These are phyloP conservation scores for Amiota mariae DNA, from an alignment of 2,888 invertebrate genomes.

Conservation along the genomic window DNA sequence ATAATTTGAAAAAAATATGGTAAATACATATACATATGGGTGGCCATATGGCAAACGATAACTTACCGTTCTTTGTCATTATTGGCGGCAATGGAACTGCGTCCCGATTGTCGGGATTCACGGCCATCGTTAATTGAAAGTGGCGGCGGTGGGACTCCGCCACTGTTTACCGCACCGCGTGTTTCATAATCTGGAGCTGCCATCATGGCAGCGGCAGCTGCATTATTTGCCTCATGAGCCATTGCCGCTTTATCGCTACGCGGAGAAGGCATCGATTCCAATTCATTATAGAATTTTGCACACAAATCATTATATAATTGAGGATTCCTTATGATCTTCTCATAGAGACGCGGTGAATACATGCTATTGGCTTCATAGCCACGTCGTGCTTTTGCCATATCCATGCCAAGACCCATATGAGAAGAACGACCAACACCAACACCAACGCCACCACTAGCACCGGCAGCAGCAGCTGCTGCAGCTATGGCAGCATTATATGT, in stretches of 20 bases:
- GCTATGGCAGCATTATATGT: constrained; percentile 56
- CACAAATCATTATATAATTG: constrained; percentile 21
- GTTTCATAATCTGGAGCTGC: not conserved
- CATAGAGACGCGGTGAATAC: constrained; percentile 54
- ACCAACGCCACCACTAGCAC: constrained; percentile 27
- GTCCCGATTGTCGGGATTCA: constrained; percentile 87
- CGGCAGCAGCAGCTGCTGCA: constrained; percentile 44
- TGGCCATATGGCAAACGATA: constrained; percentile 1
- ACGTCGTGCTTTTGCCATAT: constrained; percentile 44
- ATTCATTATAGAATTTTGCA: constrained; percentile 16
- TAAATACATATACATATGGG: not conserved
- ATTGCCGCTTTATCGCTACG: constrained; percentile 47
- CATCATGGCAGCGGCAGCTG: constrained; percentile 5
- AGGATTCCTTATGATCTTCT: constrained; percentile 52
- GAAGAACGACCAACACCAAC: not conserved
- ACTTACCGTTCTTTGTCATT: constrained; percentile 81
- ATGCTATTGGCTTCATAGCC: constrained; percentile 44
- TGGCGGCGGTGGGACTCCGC: not conserved
- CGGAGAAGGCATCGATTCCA: constrained; percentile 19
- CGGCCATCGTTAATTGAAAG: constrained; percentile 76
- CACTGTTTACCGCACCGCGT: not conserved
- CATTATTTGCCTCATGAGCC: constrained; percentile 34
- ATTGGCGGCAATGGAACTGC: constrained; percentile 81
- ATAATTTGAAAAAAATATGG: not conserved
- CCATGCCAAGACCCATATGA: not conserved